Conservation (phyloP, 2,888 invertebrate genomes). For the Sesamia inferens region DNA sequence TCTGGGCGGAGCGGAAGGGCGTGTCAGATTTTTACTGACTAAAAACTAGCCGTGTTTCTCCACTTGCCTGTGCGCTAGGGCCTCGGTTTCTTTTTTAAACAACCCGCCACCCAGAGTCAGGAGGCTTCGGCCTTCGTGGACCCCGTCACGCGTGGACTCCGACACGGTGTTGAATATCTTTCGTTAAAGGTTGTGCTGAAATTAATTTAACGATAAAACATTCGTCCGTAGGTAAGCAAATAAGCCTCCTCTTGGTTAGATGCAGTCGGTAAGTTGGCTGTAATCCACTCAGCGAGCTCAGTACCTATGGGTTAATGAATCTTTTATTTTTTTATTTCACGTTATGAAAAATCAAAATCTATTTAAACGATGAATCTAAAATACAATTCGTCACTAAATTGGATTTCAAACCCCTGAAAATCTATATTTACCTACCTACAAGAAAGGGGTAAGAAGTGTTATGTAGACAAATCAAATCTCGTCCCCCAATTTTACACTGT, state of each 20-base stretch:
- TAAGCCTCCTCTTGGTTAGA: background rate
- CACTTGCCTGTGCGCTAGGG: no score
- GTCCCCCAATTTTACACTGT: conserved; percentile 81
- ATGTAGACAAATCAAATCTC: conserved; percentile 71
- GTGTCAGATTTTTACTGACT: no score
- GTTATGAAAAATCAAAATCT: background rate
- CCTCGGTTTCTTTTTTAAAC: no score
- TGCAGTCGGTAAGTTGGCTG: no score
- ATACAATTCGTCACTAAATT: background rate
- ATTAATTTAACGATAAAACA: background rate
- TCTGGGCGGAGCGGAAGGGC: no score
- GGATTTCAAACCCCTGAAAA: conserved; percentile 4
- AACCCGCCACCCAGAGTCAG: no score
- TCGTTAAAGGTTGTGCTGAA: background rate
- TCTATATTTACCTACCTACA: conserved; percentile 32
- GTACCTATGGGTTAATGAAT: no score
- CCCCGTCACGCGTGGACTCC: no score
- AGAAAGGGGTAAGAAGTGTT: conserved; percentile 64
- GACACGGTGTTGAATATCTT: background rate
- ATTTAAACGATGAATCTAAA: background rate
- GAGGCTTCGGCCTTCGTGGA: no score
- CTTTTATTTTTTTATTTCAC: no score
- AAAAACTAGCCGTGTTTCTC: no score
- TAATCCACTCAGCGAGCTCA: no score
- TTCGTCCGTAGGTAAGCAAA: background rate